Base-by-base conservation (phyloP, 1,140 invertebrate species). In the Latrodectus geometricus region DNA sequence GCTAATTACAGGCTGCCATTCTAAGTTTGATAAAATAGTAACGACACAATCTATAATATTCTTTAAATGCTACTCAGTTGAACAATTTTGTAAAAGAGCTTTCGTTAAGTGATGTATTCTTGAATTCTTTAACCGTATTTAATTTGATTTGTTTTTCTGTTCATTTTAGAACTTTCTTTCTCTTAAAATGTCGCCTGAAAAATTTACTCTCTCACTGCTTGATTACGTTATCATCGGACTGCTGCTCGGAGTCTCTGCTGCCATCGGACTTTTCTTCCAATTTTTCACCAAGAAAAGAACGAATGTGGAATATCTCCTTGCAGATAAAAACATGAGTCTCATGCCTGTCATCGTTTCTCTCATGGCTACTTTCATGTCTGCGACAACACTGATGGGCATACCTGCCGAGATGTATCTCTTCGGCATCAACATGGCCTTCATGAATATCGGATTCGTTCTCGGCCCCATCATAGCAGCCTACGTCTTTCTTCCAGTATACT, bases 401-500 rank as follows among this genome's bases (percentile, higher is more conserved):
- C 90, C 90, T 12, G 88, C 90, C 3, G 90, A 91, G 66, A 89
- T 91, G 88, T 90, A 90, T 88, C 87, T 88, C 49, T 89, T 89
- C 86, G 91, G 91, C 8, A 85, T 87, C n/a, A 92, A 89, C 89
- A 89, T 90, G 76, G 21, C 76, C 20, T 77, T 77, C 12, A 56
- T 76, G 66, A 69, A 77, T 8, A 21, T 87, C 8, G 74, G 48
- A 4, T 73, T 73, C 17, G 20, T 76, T 0, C 0, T 97, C 1
- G 95, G 96, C 0, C 94, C 97, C 75, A 95, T 96, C 0, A 93
- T 96, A 9, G 94, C 96, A 0, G 95, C 95, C 5, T 94, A 94
- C 87, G 91, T 98, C 4, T 98, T 96, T 90, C 92, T 98, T 76
- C 97, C 97, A 0, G 95, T 98, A 0, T 98, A 95, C 90, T 96